Evolutionary conservation across 2,888 invertebrate genomes (phyloP).

Genomic region (Xylophagus ater): DNA sequence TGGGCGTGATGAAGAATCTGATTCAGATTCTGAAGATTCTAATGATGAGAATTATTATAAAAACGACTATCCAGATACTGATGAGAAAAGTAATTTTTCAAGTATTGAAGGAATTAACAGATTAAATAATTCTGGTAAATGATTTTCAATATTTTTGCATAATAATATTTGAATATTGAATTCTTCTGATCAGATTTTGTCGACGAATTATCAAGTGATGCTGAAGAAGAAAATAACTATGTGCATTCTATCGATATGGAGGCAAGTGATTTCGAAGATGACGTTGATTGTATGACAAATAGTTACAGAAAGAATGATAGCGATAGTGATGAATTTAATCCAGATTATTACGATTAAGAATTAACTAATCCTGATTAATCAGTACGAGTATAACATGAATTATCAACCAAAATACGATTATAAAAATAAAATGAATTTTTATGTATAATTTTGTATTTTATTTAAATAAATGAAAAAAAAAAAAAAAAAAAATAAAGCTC

Average conservation of each 20-base stretch:
- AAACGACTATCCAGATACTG: constrained; percentile 69
- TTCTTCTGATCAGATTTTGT: constrained; percentile 20
- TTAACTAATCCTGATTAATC: too few species aligned
- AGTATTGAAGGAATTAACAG: too few species aligned
- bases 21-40: constrained; percentile 56
- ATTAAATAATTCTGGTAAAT: too few species aligned
- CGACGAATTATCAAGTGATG: constrained; percentile 23
- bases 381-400: too few species aligned
- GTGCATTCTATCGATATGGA: constrained; percentile 37
- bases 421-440: too few species aligned
- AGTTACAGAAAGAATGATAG: constrained; percentile 28
- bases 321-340: constrained; percentile 1
- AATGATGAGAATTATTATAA: constrained; percentile 67
- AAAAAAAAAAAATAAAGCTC: too few species aligned
- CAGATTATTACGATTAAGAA: background rate
- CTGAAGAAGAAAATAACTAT: constrained; percentile 31
- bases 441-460: too few species aligned
- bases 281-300: constrained; percentile 46
- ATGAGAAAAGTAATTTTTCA: constrained; percentile 37
- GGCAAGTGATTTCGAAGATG: constrained; percentile 33
- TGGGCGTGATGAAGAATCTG: constrained; percentile 30
- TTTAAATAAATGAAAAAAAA: too few species aligned
- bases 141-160: too few species aligned
- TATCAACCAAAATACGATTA: too few species aligned
- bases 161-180: too few species aligned